Conservation (phyloP, 2,888 invertebrate genomes). For the Arctia plantaginis region DNA sequence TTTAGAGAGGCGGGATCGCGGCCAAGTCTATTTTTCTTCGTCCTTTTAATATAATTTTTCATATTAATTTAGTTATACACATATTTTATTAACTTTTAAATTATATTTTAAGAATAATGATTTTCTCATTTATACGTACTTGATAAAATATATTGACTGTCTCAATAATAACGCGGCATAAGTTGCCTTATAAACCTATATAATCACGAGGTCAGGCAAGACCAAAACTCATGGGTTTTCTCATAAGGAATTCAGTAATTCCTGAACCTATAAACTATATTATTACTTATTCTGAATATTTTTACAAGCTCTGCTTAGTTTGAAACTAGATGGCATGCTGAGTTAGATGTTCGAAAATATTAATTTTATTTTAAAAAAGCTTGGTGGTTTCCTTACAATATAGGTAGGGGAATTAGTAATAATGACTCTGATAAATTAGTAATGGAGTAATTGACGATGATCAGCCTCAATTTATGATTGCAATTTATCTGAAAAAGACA, state of each 20-base stretch:
- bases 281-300: no score
- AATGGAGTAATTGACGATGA: not conserved
- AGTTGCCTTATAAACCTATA: not conserved
- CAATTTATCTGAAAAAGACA: not conserved
- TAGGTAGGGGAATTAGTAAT: not conserved
- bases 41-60: slow-evolving; percentile 59
- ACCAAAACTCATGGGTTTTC: no score
- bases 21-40: slow-evolving; percentile 42
- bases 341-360: no score
- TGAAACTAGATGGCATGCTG: no score
- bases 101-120: not conserved
- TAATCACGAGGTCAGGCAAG: not conserved
- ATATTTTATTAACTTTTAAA: slow-evolving; percentile 26
- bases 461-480: not conserved
- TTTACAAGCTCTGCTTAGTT: no score
- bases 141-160: not conserved
- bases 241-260: not conserved
- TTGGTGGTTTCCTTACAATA: not conserved
- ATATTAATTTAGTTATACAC: slow-evolving; percentile 44
- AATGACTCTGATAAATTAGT: not conserved
- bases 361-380: no score
- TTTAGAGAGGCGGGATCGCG: slow-evolving; percentile 74
- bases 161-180: not conserved
- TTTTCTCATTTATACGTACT: not conserved
- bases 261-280: not conserved